Conservation (phyloP, 2,113 vertebrate species). For the Alectura lathami region DNA sequence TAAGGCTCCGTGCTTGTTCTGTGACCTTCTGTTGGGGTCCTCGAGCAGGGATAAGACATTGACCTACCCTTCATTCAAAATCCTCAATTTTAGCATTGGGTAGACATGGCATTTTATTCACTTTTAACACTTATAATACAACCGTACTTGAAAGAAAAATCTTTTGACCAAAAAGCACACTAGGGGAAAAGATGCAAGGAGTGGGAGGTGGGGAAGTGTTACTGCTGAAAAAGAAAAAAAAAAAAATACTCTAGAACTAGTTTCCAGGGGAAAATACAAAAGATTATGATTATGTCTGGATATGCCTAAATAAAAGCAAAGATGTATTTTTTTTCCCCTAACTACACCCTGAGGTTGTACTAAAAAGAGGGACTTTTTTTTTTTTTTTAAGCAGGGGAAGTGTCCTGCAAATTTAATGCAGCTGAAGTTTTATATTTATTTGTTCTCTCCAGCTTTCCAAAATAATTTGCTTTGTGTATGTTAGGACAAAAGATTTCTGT, state of each 20-base stretch:
- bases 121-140: slow-evolving; percentile 38
- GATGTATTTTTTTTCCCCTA: neutral
- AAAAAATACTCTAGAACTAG: neutral
- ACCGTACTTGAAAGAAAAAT: slow-evolving; percentile 34
- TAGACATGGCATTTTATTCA: slow-evolving; percentile 27
- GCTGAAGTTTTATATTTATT: slow-evolving; percentile 84
- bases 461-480: slow-evolving; percentile 98
- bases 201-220: neutral
- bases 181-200: neutral
- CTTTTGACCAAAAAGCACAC: neutral
- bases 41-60: neutral
- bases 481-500: slow-evolving; percentile 93
- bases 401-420: slow-evolving; percentile 74
- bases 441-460: slow-evolving; percentile 90
- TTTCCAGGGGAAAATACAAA: neutral
- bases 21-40: slow-evolving; percentile 3
- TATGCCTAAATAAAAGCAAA: slow-evolving; percentile 42
- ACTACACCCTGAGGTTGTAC: slow-evolving; percentile 44
- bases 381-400: slow-evolving; percentile 4
- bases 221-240: neutral
- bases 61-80: slow-evolving; percentile 42
- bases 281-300: slow-evolving; percentile 9
- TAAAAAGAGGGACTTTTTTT: slow-evolving; percentile 4
- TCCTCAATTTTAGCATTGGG: slow-evolving; percentile 9
- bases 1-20: neutral